Conservation (phyloP, 2,888 invertebrate species). For the Lamellibrachia satsuma region DNA sequence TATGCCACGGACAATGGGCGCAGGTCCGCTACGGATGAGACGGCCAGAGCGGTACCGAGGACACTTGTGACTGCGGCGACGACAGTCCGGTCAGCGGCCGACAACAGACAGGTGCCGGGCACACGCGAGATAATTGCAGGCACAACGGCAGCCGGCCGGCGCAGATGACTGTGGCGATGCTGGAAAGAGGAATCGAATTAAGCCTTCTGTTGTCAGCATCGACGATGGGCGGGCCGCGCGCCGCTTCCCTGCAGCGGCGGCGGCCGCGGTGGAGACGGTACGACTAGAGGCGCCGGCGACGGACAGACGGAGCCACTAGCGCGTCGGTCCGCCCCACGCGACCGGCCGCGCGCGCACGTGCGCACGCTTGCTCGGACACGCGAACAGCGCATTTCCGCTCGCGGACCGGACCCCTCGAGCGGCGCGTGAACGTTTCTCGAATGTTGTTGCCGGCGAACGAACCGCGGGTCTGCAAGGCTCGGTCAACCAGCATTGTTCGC, state of each 20-base stretch:
- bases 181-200: conserved; percentile 13
- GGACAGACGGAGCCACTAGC: not conserved
- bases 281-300: not conserved
- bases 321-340: not conserved
- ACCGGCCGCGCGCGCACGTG: not conserved
- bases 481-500: not conserved
- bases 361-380: not conserved
- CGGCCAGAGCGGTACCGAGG: not conserved
- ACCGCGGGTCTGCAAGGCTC: not conserved
- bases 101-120: not conserved
- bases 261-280: not conserved
- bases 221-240: not conserved
- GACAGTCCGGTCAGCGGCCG: not conserved
- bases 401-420: not conserved
- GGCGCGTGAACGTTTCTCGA: not conserved
- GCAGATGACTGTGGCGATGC: conserved; percentile 6
- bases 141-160: not conserved
- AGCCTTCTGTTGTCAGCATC: not conserved
- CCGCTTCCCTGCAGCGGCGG: not conserved
- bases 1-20: too few relatives aligned
- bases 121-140: not conserved
- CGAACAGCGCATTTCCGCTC: not conserved
- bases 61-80: not conserved
- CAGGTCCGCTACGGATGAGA: not conserved
- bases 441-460: not conserved